phyloP scores from a whole-genome alignment of 2,888 invertebrate genomes.

The Perizoma affinitatum region DNA sequence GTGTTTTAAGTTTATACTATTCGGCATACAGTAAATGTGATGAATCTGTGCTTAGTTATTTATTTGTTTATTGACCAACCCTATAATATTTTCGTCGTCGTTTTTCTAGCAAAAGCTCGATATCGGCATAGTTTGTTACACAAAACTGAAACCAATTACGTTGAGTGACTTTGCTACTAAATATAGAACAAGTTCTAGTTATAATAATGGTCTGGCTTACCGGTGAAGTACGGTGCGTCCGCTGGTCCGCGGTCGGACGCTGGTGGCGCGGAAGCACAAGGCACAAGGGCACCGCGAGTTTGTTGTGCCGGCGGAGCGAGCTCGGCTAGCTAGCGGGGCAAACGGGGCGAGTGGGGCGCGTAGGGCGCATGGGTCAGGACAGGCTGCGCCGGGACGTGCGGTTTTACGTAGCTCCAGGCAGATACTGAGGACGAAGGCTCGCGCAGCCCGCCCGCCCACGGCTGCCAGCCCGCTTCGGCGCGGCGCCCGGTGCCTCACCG shows the following conservation, averaged over 20 bases:
- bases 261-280: conserved; percentile 54
- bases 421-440: conserved; percentile 63
- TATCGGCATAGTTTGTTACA: conserved; percentile 15
- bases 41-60: not conserved
- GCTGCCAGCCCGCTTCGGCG: conserved; percentile 48
- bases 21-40: too few species aligned
- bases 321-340: conserved; percentile 38
- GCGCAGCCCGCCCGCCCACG: conserved; percentile 69
- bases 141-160: conserved; percentile 28
- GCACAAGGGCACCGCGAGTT: conserved; percentile 56
- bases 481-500: conserved; percentile 56
- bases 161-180: conserved; percentile 27
- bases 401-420: conserved; percentile 68
- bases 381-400: conserved; percentile 67
- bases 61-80: conserved; percentile 1
- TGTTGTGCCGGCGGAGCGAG: conserved; percentile 63
- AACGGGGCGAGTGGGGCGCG: conserved; percentile 41
- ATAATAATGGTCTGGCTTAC: conserved; percentile 55
- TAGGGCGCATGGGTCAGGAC: conserved; percentile 30
- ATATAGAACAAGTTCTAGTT: conserved; percentile 35
- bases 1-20: too few species aligned
- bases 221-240: conserved; percentile 32
- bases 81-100: not conserved
- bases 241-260: conserved; percentile 38
- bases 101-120: conserved; percentile 12